Evolutionary conservation across 2,113 vertebrate genomes (phyloP).

Genomic region (Myrmecobius fasciatus): DNA sequence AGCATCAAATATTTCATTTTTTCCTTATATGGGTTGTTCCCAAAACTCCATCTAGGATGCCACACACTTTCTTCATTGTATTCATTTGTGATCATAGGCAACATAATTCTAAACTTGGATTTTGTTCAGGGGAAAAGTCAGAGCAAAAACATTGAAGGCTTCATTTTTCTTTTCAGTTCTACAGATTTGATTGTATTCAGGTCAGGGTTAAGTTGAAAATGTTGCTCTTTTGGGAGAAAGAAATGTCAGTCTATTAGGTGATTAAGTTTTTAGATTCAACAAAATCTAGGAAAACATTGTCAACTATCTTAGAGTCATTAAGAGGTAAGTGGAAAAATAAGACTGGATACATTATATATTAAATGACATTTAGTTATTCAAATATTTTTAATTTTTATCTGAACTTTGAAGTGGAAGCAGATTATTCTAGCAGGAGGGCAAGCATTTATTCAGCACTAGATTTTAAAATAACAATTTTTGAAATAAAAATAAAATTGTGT

Average conservation of each 20-base stretch:
- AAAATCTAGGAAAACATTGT: constrained; percentile 46
- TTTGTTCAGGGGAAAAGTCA: constrained; percentile 74
- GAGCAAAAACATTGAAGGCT: constrained; percentile 75
- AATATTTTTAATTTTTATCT: constrained; percentile 69
- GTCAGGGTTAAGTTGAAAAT: constrained; percentile 77
- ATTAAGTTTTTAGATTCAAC: constrained; percentile 61
- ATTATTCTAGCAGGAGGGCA: constrained; percentile 50
- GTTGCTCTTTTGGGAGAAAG: constrained; percentile 73
- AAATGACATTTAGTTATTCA: constrained; percentile 47
- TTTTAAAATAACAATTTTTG: constrained; percentile 66
- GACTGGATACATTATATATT: constrained; percentile 31
- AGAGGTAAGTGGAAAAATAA: constrained; percentile 40
- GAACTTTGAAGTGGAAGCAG: constrained; percentile 28
- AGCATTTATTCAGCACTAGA: constrained; percentile 56
- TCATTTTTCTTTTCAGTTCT: constrained; percentile 69
- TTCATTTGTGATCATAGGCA: constrained; percentile 72
- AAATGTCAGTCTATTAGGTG: constrained; percentile 72
- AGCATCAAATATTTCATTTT: constrained; percentile 78
- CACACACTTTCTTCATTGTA: constrained; percentile 69
- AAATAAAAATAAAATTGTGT: constrained; percentile 48
- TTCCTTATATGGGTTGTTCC: constrained; percentile 80
- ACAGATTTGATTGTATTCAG: constrained; percentile 75
- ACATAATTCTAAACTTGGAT: constrained; percentile 79
- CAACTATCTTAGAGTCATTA: constrained; percentile 38
- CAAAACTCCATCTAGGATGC: constrained; percentile 75